Conservation (phyloP, 2,113 vertebrate genomes). For the Myocastor coypus region DNA sequence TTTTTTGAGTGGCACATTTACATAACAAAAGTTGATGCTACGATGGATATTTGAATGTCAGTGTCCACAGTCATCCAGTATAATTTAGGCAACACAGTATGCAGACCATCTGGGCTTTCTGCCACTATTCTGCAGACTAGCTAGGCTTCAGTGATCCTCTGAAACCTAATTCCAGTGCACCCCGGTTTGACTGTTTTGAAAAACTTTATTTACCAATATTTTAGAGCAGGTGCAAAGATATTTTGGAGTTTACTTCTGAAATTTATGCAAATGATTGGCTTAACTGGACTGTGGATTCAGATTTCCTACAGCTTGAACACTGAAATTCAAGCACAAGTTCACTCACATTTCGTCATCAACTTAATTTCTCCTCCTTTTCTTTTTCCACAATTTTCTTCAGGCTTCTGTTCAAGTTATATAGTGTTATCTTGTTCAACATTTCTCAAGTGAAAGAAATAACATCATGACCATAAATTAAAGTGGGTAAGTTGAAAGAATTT, state of each 20-base stretch:
- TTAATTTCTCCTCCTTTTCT: constrained; percentile 40
- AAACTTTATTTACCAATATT: constrained; percentile 42
- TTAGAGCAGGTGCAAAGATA: constrained; percentile 60
- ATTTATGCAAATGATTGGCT: constrained; percentile 55
- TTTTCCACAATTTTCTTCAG: constrained; percentile 1
- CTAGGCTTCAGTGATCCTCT: constrained; percentile 43
- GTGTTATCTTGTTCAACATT: neutral
- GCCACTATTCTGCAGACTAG: constrained; percentile 33
- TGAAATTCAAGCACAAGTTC: constrained; percentile 1
- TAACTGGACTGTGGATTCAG: constrained; percentile 43
- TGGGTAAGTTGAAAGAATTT: neutral
- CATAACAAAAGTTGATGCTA: constrained; percentile 27
- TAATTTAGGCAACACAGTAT: constrained; percentile 22
- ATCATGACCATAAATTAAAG: constrained; percentile 5
- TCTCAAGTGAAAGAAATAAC: constrained; percentile 38
- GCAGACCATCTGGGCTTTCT: constrained; percentile 55
- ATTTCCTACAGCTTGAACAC: constrained; percentile 13
- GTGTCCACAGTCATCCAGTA: neutral
- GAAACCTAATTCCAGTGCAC: constrained; percentile 54
- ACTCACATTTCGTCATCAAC: neutral
- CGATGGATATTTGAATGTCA: constrained; percentile 49
- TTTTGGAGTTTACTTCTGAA: constrained; percentile 57
- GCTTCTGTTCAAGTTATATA: neutral
- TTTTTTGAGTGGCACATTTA: neutral
- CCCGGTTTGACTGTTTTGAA: constrained; percentile 52